Percentiles rank a stretch among this genome's conserved stretches.
phyloP scores from a whole-genome alignment of 2,888 invertebrate species.

The Andrena dorsata region DNA sequence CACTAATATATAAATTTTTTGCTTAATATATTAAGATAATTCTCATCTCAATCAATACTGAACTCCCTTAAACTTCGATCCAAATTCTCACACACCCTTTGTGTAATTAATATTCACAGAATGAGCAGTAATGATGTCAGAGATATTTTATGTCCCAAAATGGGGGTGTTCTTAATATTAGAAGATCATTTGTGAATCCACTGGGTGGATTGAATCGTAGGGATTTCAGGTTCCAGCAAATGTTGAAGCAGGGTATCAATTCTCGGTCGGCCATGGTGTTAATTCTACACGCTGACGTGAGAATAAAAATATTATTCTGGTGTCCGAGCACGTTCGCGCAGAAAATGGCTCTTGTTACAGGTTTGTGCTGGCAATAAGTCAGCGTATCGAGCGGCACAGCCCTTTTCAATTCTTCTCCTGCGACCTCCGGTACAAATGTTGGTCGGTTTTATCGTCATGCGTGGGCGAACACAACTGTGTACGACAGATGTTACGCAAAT shows the following conservation, averaged over 20 bases:
- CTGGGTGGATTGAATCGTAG: neutral
- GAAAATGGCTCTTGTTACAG: conserved; percentile 10
- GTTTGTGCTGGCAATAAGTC: neutral
- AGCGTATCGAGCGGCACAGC: neutral
- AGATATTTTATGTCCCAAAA: neutral
- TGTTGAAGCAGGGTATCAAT: neutral
- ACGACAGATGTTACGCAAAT: conserved; percentile 19
- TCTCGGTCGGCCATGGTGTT: neutral
- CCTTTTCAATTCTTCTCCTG: neutral
- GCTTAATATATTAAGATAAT: too few relatives aligned
- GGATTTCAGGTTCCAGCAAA: neutral
- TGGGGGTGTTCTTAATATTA: too few relatives aligned
- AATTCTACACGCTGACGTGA: neutral
- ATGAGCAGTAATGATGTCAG: neutral
- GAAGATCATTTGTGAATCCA: neutral
- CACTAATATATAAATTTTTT: too few relatives aligned
- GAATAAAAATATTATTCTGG: conserved; percentile 4
- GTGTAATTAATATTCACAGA: neutral
- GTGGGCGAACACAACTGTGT: neutral
- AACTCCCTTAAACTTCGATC: too few relatives aligned
- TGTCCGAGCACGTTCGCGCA: neutral
- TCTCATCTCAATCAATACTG: too few relatives aligned
- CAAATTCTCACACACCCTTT: neutral
- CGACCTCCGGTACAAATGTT: neutral
- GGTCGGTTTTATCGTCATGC: neutral